A percentile compares a stretch with the other conserved stretches of the same genome.
These are phyloP conservation scores for Sycophila texana DNA, from an alignment of 2,888 invertebrate genomes.

Conservation along the genomic window DNA sequence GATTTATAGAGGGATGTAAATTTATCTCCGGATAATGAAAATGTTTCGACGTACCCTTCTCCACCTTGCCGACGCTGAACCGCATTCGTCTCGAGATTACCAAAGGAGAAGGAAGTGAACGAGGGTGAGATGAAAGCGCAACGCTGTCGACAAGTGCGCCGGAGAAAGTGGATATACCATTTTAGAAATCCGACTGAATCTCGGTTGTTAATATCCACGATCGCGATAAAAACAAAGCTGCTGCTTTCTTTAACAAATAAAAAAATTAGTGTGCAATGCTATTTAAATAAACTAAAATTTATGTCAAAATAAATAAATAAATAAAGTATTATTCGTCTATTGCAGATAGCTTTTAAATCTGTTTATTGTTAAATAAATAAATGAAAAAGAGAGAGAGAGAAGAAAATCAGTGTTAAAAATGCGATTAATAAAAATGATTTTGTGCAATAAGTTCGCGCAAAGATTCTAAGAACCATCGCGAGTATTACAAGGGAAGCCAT, in stretches of 20 bases:
- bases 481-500: constrained; percentile 53
- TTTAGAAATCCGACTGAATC: constrained; percentile 12
- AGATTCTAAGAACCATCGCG: constrained; percentile 52
- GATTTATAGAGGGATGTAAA: constrained; percentile 48
- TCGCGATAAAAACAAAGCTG: no score
- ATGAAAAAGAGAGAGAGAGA: neutral
- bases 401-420: constrained; percentile 27
- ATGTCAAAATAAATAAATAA: no score
- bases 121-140: constrained; percentile 4
- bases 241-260: no score
- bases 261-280: no score
- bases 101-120: constrained; percentile 4
- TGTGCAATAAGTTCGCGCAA: constrained; percentile 58
- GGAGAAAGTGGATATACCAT: no score
- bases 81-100: constrained; percentile 31
- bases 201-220: no score
- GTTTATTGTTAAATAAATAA: no score
- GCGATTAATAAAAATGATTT: neutral
- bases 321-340: no score
- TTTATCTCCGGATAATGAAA: constrained; percentile 52
- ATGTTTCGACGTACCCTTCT: constrained; percentile 40
- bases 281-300: no score
- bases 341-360: no score
- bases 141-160: neutral
- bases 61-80: neutral